Base-by-base conservation (phyloP, 2,113 vertebrate species). In the Sinocyclocheilus anophthalmus region DNA sequence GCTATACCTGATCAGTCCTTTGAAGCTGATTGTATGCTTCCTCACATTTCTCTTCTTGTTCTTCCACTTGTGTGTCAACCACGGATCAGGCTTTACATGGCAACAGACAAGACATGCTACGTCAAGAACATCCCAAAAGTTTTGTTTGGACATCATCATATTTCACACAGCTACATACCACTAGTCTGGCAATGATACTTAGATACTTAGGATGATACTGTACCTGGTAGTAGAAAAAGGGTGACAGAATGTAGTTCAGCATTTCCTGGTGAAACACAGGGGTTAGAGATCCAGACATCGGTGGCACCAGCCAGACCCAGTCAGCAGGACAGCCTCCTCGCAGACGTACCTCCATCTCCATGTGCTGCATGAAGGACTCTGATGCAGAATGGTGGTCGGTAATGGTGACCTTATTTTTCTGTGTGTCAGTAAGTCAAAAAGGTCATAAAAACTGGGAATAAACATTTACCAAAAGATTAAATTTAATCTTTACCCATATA, bases 211-310 rank as follows among this genome's bases (percentile, higher is more conserved):
- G 30, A 33, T 33, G 30, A 33, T 33, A 33, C 30, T 33, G 30
- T 33, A 33, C 96, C 95, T 97, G 96, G 86, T 97, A 97, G 88
- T 95, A 97, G 85, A 93, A 97, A 92, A 96, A 97, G 1, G 96
- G 96, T 9, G 94, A 95, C 45, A 97, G 93, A 87, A 97, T 90
- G 0, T 97, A 97, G 91, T 94, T 97, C 65, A 96, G 0, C 95
- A 96, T 97, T 92, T 97, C 96, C 83, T 97, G 96, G 91, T 97
- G 96, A 90, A 96, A 97, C 16, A 97, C 92, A 0, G 95, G 92
- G 0, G 95, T 97, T 63, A 97, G 92, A 90, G 96, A 95, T 30
- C 96, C 96, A 0, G 96, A 97, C 10, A 96, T 95, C 0, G 96
- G 96, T 0, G 96, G 96, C 0, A 97, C 96, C 2, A 97, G 92